Conservation (phyloP, 2,888 invertebrate species). For the Glaucopsyche alexis region DNA sequence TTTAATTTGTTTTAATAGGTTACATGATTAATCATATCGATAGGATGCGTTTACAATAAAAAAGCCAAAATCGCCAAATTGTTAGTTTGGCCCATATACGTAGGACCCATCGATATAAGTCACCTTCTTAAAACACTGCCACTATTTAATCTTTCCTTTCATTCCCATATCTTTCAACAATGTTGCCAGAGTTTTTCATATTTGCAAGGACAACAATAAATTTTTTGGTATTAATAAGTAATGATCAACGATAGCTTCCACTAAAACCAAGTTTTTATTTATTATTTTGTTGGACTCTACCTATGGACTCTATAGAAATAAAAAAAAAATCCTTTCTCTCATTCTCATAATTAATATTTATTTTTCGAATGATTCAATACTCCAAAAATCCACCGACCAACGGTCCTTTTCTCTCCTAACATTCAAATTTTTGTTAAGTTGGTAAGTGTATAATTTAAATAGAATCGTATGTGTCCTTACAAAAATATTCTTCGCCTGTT, state of each 20-base stretch:
- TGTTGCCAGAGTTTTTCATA: background rate
- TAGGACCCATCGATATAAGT: background rate
- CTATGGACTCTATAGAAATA: background rate
- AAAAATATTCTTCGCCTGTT: background rate
- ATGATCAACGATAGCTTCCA: background rate
- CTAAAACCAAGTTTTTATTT: background rate
- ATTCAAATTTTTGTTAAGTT: too few species aligned
- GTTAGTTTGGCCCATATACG: too few species aligned
- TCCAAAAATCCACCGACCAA: too few species aligned
- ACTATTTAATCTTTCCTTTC: background rate
- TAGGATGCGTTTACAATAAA: too few species aligned
- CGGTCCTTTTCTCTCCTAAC: too few species aligned
- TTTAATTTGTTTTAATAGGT: too few species aligned
- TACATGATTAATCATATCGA: too few species aligned
- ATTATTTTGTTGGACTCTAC: background rate
- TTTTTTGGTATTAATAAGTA: background rate
- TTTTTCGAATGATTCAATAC: background rate
- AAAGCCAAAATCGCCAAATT: too few species aligned
- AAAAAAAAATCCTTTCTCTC: background rate
- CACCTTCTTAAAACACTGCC: constrained; percentile 12
- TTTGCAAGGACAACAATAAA: background rate
- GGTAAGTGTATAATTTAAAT: background rate
- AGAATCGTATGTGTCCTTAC: background rate
- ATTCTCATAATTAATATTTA: background rate
- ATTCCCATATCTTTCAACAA: background rate